Evolutionary conservation across 2,113 vertebrate species (phyloP).

Genomic region (Aplodontia rufa): DNA sequence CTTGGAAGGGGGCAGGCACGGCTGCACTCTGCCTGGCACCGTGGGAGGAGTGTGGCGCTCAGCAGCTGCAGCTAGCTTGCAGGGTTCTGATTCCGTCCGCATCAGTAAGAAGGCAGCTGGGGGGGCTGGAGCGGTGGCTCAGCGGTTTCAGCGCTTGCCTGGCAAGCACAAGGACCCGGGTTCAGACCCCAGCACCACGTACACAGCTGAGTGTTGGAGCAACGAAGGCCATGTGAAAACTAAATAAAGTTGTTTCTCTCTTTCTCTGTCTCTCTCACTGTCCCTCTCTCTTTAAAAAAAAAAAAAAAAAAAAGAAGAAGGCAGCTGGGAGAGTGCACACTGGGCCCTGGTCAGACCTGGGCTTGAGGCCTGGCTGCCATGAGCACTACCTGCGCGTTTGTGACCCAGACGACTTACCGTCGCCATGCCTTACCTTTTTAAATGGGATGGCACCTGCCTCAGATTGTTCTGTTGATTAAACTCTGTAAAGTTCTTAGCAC

Average conservation of each 20-base stretch:
- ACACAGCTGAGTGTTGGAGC: no score
- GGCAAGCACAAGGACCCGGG: no score
- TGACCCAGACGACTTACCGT: background rate
- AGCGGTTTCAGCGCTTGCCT: no score
- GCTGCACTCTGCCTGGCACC: conserved; percentile 83
- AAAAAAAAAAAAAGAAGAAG: no score
- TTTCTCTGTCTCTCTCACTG: no score
- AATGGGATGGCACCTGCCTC: background rate
- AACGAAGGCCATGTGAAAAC: no score
- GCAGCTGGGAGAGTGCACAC: background rate
- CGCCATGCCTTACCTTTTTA: background rate
- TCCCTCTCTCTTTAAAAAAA: no score
- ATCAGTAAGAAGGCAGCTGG: background rate
- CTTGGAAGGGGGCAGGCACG: conserved; percentile 10
- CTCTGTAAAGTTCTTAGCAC: background rate
- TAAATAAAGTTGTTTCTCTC: no score
- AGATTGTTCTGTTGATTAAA: background rate
- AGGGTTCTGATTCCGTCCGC: background rate
- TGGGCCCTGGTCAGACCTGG: background rate
- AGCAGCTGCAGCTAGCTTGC: conserved; percentile 33
- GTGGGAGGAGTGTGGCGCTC: conserved; percentile 61
- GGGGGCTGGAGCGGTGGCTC: no score
- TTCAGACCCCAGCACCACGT: no score
- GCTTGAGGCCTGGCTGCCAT: background rate
- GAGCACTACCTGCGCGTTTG: background rate